Percentiles rank a stretch among this genome's conserved stretches.
These are phyloP conservation scores for Sebastes aleutianus DNA, from an alignment of 2,797 vertebrate genomes.

Conservation along the genomic window DNA sequence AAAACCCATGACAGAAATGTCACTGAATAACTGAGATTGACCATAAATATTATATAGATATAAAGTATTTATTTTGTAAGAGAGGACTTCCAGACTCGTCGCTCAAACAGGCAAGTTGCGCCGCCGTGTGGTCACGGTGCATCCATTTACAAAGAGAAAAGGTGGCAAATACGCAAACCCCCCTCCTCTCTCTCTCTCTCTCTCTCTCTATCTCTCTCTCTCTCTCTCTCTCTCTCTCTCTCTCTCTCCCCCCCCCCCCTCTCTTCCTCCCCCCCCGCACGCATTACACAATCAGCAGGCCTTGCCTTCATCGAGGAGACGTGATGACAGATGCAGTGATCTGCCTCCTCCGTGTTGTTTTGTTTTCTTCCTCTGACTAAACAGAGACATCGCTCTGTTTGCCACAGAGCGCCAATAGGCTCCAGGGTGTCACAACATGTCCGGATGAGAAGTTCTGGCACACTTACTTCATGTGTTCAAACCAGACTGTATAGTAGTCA, in stretches of 20 bases:
- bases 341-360: constrained; percentile 44
- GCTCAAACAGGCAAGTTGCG: constrained; percentile 58
- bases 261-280: background rate
- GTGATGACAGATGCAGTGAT: constrained; percentile 61
- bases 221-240: background rate
- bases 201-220: background rate
- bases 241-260: too few species aligned
- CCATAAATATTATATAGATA: background rate
- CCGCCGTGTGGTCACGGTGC: constrained; percentile 64
- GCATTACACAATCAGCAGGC: constrained; percentile 39
- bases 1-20: background rate
- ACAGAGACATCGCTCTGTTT: constrained; percentile 33
- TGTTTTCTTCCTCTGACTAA: constrained; percentile 56
- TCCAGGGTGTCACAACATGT: constrained; percentile 24
- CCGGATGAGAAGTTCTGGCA: background rate
- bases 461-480: background rate
- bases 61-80: background rate
- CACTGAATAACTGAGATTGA: background rate
- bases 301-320: constrained; percentile 14
- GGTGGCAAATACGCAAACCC: background rate
- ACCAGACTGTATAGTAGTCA: too few species aligned
- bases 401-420: constrained; percentile 16
- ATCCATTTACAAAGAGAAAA: background rate
- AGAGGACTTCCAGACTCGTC: background rate
- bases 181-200: too few species aligned